Evolutionary conservation across 1,140 invertebrate species (phyloP), one percentile per base, ranked within the genome.

Genomic region (Diabrotica undecimpunctata): DNA sequence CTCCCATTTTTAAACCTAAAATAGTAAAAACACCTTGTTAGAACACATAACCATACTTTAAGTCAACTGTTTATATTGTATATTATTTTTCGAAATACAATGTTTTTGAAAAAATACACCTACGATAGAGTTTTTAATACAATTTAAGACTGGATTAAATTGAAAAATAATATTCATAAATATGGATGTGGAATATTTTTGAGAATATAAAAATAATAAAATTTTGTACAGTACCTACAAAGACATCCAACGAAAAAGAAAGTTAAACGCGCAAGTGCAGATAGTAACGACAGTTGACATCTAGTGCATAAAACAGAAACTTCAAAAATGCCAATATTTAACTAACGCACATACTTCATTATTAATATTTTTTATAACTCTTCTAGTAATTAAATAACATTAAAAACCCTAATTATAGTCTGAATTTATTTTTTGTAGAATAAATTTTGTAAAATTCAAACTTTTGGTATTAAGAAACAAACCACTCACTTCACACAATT

Each of bases 1-100:
- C 97, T 79, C 97, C 98, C 98, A 99, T 99, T 63, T 74, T 81
- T 81, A 70, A 77, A 76, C 54, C 72, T 69, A 51, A 61, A 54
- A 62, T 13, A 37, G n/a, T 46, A 46, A 10, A 8, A 46, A 8
- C n/a, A n/a, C n/a, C 41, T 46, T 10, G n/a, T 10, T 10, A n/a
- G n/a, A 10, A 46, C 41, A 46, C 41, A 46, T 46, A 46, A 46
- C 41, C 41, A 46, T n/a, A 46, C 41, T 46, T 46, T 46, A 6
- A 46, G 41, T 10, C 41, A 10, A 46, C 41, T 10, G n/a, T 10
- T 46, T 10, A 46, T 46, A 46, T n/a, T 10, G n/a, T 46, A n/a
- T 10, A 46, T 46, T 46, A 10, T 46, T 10, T 46, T 46, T 46
- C n/a, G 8, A 46, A 46, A 4, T 46, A 10, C 8, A 6, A 10